Evolutionary conservation across 2,888 invertebrate species (phyloP).

Genomic region (Pegoplata infirma): DNA sequence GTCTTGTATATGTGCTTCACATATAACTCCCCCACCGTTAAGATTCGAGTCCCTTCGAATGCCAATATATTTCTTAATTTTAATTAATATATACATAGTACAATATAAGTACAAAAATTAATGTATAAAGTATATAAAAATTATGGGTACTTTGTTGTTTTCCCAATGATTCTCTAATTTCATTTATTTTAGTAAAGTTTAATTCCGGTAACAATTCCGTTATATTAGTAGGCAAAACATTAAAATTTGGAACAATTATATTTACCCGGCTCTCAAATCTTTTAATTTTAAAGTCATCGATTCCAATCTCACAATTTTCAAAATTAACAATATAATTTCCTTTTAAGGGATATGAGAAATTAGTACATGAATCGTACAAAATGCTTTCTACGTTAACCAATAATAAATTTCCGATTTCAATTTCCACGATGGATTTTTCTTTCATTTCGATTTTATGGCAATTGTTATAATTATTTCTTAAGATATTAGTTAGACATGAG

Average conservation of each 20-base stretch:
- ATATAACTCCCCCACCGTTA: no score
- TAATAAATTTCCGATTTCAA: not conserved
- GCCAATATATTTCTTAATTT: not conserved
- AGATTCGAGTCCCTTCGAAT: conserved; percentile 40
- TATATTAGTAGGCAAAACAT: conserved; percentile 22
- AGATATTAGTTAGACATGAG: not conserved
- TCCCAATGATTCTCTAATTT: conserved; percentile 4
- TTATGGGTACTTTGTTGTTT: not conserved
- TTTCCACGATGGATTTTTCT: not conserved
- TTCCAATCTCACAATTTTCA: conserved; percentile 17
- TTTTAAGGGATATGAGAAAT: not conserved
- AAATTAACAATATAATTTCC: not conserved
- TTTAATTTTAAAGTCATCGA: conserved; percentile 24
- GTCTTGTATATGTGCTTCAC: no score
- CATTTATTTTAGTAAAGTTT: conserved; percentile 8
- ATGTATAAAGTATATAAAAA: conserved; percentile 21
- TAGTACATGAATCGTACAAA: not conserved
- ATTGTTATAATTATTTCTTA: not conserved
- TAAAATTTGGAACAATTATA: conserved; percentile 36
- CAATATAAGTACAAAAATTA: conserved; percentile 2
- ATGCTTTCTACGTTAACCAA: not conserved
- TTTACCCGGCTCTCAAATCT: conserved; percentile 11
- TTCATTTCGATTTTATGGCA: not conserved
- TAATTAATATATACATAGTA: conserved; percentile 10
- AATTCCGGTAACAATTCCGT: conserved; percentile 21